These are phyloP conservation scores for Petrolisthes manimaculis DNA, from an alignment of 2,888 invertebrate species.

Conservation along the genomic window DNA sequence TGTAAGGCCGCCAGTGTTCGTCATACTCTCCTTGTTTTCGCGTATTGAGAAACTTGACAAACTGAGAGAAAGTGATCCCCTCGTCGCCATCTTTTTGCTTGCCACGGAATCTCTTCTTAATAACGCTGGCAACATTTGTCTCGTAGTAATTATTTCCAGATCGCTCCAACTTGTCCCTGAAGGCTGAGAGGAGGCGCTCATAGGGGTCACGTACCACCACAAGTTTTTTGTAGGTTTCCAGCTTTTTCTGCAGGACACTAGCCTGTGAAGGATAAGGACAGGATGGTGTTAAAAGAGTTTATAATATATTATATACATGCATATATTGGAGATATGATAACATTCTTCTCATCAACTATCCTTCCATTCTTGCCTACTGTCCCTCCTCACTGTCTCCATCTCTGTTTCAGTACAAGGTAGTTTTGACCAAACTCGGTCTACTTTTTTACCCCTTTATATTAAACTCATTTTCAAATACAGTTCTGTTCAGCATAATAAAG, in stretches of 20 bases:
- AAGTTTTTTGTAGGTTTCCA: conserved; percentile 85
- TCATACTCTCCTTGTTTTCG: conserved; percentile 74
- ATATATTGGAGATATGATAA: background rate
- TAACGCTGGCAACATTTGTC: background rate
- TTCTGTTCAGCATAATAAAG: too few relatives aligned
- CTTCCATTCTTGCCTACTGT: background rate
- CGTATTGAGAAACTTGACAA: conserved; percentile 80
- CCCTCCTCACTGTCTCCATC: background rate
- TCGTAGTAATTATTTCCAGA: conserved; percentile 74
- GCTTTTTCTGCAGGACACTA: conserved; percentile 76
- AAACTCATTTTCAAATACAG: too few relatives aligned
- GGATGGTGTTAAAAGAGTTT: background rate
- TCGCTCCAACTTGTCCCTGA: conserved; percentile 84
- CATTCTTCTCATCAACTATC: background rate
- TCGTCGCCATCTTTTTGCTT: conserved; percentile 75
- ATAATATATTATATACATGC: background rate
- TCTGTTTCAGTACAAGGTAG: background rate
- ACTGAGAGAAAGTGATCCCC: conserved; percentile 89
- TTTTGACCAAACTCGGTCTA: too few relatives aligned
- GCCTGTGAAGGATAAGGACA: background rate
- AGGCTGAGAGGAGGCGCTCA: conserved; percentile 90
- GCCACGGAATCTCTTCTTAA: conserved; percentile 66
- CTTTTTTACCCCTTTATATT: too few relatives aligned
- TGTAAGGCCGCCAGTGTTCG: conserved; percentile 91
- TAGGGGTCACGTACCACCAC: conserved; percentile 91